A percentile compares a stretch with the other conserved stretches of the same genome.
phyloP scores from a whole-genome alignment of 2,888 invertebrate genomes.

The Campoletis raptor region DNA sequence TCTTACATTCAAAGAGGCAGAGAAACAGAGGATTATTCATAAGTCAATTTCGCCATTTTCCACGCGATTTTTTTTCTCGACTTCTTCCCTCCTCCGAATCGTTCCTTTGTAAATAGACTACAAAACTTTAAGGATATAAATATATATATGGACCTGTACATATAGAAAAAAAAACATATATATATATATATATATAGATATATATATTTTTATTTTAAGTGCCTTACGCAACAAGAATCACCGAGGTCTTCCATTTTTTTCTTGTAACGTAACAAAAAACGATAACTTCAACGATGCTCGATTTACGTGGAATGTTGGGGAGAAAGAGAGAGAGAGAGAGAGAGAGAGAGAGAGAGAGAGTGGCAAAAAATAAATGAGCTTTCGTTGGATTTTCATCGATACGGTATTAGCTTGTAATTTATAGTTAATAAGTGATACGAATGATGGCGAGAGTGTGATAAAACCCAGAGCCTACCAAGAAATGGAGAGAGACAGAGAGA shows the following conservation, averaged over 20 bases:
- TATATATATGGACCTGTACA: slow-evolving; percentile 66
- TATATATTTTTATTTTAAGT: slow-evolving; percentile 81
- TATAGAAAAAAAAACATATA: slow-evolving; percentile 32
- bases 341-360: slow-evolving; percentile 27
- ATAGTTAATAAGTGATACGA: slow-evolving; percentile 62
- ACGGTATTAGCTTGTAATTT: slow-evolving; percentile 69
- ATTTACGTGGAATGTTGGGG: slow-evolving; percentile 21
- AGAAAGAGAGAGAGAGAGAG: slow-evolving; percentile 33
- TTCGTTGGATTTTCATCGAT: slow-evolving; percentile 73
- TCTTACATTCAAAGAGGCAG: slow-evolving; percentile 12
- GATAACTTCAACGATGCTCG: slow-evolving; percentile 33
- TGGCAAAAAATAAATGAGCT: slow-evolving; percentile 46
- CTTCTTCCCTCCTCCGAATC: slow-evolving; percentile 44
- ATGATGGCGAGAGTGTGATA: slow-evolving; percentile 60
- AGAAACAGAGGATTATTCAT: slow-evolving; percentile 20
- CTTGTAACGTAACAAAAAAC: slow-evolving; percentile 75
- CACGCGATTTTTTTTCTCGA: slow-evolving; percentile 12
- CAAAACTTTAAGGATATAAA: slow-evolving; percentile 58
- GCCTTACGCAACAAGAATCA: slow-evolving; percentile 85
- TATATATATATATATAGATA: slow-evolving; percentile 68
- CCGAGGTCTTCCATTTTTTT: slow-evolving; percentile 84
- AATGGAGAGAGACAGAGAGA: slow-evolving; percentile 67
- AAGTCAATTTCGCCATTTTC: slow-evolving; percentile 51
- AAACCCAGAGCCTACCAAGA: slow-evolving; percentile 46
- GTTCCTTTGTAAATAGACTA: slow-evolving; percentile 71